Base-by-base conservation (phyloP, 64 coral and sea anemone genomes). In the Catalaphyllia jardinei region DNA sequence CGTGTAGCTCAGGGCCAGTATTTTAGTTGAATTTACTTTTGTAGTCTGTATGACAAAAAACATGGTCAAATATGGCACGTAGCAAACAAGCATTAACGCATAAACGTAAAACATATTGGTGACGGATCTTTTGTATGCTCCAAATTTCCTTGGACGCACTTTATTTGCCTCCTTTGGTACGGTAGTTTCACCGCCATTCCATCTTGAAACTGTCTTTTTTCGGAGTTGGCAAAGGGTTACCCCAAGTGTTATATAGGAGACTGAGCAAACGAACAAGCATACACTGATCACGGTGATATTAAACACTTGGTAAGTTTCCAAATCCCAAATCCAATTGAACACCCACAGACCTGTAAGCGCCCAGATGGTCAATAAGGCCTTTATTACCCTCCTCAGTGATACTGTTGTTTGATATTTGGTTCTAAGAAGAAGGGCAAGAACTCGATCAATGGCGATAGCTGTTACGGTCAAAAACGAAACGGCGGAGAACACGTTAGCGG, bases 381-480 rank as follows among this genome's bases (percentile, higher is more conserved):
- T 60, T 28, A 74, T 13, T 16, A 77, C 77, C 38, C 73, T 79
- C 1, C 24, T 77, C 39, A 77, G 60, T 8, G 88, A 77, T 60
- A 94, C 80, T 12, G 24, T 79, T 31, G 74, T 31, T 51, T 89
- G 79, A 22, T 94, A 94, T 22, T 54, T 76, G 25, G 83, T 24
- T 19, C 82, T 69, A 4, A 86, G 67, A 22, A 83, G 88, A 55
- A 94, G 64, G 14, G 92, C 92, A 2, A 94, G 52, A 35, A 89
- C 77, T 15, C 92, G 92, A 67, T 94, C 92, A 28, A 90, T 33
- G 4, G 86, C 76, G 8, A 94, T 94, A 1, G 87, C 87, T 3
- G 92, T 90, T 28, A 94, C 78, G 0, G 88, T 76, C 71, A 94
- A 50, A 86, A 94, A 90, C 8, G 92, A 94, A 4, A 90, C 52